These are phyloP conservation scores for Phyllotis vaccarum DNA, from an alignment of 2,797 vertebrate species.

Conservation along the genomic window DNA sequence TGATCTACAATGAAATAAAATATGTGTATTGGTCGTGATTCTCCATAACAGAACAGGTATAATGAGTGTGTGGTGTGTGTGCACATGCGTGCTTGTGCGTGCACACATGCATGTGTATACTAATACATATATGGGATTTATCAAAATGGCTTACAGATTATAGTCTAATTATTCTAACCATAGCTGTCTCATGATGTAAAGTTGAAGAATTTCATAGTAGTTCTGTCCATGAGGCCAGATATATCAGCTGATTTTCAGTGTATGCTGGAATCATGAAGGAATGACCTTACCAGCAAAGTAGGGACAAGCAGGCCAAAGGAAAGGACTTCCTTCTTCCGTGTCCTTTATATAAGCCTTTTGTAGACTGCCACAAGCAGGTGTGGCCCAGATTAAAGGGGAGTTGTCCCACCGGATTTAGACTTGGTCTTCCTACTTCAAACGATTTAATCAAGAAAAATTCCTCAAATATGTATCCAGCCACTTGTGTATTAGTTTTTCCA, in stretches of 20 bases:
- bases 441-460: neutral
- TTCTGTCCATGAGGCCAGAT: neutral
- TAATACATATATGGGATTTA: neutral
- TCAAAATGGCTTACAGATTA: neutral
- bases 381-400: neutral
- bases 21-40: neutral
- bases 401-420: too few relatives aligned
- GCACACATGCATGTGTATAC: accelerated
- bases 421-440: neutral
- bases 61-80: neutral
- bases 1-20: neutral
- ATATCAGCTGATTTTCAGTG: neutral
- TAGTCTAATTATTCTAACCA: neutral
- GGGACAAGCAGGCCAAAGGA: neutral
- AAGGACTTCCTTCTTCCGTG: neutral
- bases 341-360: neutral
- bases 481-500: neutral
- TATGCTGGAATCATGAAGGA: neutral
- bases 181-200: neutral
- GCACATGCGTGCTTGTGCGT: neutral
- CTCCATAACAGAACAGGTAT: neutral
- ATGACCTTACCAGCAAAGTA: neutral
- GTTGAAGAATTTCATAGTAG: neutral
- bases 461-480: neutral
- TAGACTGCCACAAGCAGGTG: neutral